Base-by-base conservation (phyloP, 1,140 invertebrate genomes). In the Lasaia peninsularis region DNA sequence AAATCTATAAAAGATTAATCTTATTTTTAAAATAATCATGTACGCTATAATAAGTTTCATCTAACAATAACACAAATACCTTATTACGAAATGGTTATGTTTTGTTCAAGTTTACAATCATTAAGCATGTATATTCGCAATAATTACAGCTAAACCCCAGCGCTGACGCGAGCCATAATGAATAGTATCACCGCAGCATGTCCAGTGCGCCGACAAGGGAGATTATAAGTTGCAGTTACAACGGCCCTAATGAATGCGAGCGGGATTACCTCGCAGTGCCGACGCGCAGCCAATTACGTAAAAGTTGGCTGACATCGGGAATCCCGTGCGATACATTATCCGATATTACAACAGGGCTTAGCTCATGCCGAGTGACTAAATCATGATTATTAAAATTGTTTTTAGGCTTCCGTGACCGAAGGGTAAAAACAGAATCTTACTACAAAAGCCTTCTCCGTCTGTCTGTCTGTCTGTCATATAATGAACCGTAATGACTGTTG, bases 181-280 rank as follows among this genome's bases (percentile, higher is more conserved):
- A 48, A 16, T 48, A 48, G 16, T 48, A 48, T 48, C 40, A 48
- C 40, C 40, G 20, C 40, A 48, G 40, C 40, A 18, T 48, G 40
- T 48, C 40, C 40, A 34, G 52, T 16, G 28, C 18, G 65, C 60
- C 50, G 69, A 75, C 71, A 67, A 58, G 33, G 57, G 52, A 70
- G 76, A 78, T 81, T 80, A 81, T 72, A 74, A 78, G 71, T 81
- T 80, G 77, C 71, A 77, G 63, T 78, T 77, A 75, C 63, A 69
- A 53, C 28, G 60, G 59, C 65, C 58, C 56, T 80, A 81, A 82
- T 80, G 67, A 80, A 82, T 78, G 72, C 74, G 69, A 69, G 56
- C 40, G 56, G 78, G 76, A 82, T 82, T 85, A 78, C 58, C 52
- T 61, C 51, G 40, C 33, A 54, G 52, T 53, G 54, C 65, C 65